Base-by-base conservation (phyloP, 1,140 invertebrate genomes). In the Magallana angulata region DNA sequence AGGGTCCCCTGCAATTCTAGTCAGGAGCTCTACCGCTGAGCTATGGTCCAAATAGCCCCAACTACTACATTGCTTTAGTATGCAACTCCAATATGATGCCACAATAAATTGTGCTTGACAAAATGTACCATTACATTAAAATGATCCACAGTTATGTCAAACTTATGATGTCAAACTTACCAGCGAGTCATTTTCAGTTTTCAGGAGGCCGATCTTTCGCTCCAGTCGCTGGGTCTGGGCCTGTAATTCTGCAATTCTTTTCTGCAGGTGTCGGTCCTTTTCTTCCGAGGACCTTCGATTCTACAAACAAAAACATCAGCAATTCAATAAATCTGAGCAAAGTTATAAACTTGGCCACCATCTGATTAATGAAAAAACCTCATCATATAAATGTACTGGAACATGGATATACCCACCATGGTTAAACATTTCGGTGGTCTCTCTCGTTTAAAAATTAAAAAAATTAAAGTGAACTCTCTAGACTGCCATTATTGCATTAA, bases 111-210 rank as follows among this genome's bases (percentile, higher is more conserved):
- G 24, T 48, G 36, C 5, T 4, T 48, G 2, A 3, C 24, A 0
- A 24, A 24, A 24, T 24, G 24, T 24, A 24, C 24, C 24, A 1
- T 24, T 24, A 48, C 3, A 48, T 48, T 48, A 48, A 48, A 48
- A 48, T 85, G 24, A 0, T 16, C 36, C 36, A 48, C 36, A 48
- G 36, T 62, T 48, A 12, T 24, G 48, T 56, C 18, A n/a, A 12
- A 92, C 92, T 62, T 2, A 12, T 56, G 18, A 36, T 24, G 48
- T 56, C 18, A n/a, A 12, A 92, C 92, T 91, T 88, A 94, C 93
- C 85, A 94, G 88, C 48, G 90, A 87, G 11, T 94, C 93, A 87
- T 94, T 94, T 89, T 94, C 93, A 16, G 91, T 92, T 84, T 91
- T 90, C 11, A 94, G 88, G n/a, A 93, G 80, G 56, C 90, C 89